Percentiles rank a stretch among this genome's conserved stretches.
phyloP scores from a whole-genome alignment of 2,797 vertebrate genomes.

The Chiloscyllium punctatum region DNA sequence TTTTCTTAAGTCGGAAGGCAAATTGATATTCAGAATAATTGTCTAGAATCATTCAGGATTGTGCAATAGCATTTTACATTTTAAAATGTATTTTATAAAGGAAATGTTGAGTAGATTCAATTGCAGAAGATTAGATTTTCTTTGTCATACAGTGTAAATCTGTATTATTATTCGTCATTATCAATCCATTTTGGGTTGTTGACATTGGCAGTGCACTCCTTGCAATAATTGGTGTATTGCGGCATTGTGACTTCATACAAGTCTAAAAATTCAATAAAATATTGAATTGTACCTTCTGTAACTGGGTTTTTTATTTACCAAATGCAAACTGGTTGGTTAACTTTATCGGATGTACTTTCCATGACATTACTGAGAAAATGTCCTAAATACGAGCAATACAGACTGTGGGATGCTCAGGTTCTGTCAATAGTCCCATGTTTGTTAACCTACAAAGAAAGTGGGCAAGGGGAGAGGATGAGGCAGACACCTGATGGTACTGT shows the following conservation, averaged over 20 bases:
- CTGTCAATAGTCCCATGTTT: neutral
- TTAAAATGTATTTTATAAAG: neutral
- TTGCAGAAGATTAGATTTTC: neutral
- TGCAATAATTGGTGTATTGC: slow-evolving; percentile 69
- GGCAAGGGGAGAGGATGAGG: no score
- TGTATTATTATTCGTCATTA: slow-evolving; percentile 89
- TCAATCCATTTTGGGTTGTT: slow-evolving; percentile 97
- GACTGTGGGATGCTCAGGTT: no score
- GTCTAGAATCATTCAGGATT: neutral
- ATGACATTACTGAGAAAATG: neutral
- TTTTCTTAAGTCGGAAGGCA: neutral
- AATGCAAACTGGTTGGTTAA: neutral
- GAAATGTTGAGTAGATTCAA: neutral
- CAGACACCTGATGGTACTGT: no score
- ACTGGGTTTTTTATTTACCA: slow-evolving; percentile 42
- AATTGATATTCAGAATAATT: neutral
- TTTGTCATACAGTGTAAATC: slow-evolving; percentile 74
- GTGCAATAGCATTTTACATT: slow-evolving; percentile 12
- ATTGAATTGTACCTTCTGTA: slow-evolving; percentile 64
- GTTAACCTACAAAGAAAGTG: neutral
- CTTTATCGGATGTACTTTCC: neutral
- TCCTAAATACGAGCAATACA: neutral
- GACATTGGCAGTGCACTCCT: slow-evolving; percentile 77
- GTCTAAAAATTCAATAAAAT: slow-evolving; percentile 97
- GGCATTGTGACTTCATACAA: slow-evolving; percentile 98